Evolutionary conservation across 1,140 invertebrate genomes (phyloP), one percentile per base, ranked within the genome.

Genomic region (Scaptomyza montana): DNA sequence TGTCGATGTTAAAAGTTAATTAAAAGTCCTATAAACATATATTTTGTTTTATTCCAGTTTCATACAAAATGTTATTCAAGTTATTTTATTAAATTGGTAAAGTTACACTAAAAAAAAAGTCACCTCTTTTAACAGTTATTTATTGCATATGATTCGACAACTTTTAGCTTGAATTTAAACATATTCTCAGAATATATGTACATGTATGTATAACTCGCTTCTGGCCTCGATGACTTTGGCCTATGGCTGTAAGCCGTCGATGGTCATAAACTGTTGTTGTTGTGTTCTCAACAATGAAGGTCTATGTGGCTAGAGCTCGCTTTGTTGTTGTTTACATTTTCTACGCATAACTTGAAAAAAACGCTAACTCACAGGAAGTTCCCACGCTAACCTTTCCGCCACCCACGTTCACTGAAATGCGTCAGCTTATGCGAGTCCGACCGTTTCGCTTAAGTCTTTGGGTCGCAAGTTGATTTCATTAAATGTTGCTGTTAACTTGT

Each of bases 241-340:
- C 69, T 13, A 41, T 47, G 28, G 46, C 46, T 45, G 25, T 45
- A 49, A 43, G 28, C 72, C 67, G 60, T 55, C 36, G 36, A 36
- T 55, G 28, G 77, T 65, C 77, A 74, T 86, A 85, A 85, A 86
- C 76, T 80, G 60, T 50, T 36, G 33, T 36, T 33, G 30, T 85
- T 56, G 74, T 41, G 9, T 41, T 7, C 8, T 9, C 39, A 12
- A 12, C 73, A 85, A 85, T 67, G 59, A 76, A 80, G 80, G 68
- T 72, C 72, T 33, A 74, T 82, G 69, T 56, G 21, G 21, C 21
- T 2, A 25, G 21, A 25, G 21, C 2, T 25, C 3, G 47, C 59
- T 51, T 73, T 80, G 67, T 60, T 77, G 73, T 77, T 84, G 78
- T 81, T 86, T 81, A 78, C 81, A 81, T 62, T 81, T 80, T 77